Conservation (phyloP, 2,888 invertebrate species). For the Leptogaster cylindrica region DNA sequence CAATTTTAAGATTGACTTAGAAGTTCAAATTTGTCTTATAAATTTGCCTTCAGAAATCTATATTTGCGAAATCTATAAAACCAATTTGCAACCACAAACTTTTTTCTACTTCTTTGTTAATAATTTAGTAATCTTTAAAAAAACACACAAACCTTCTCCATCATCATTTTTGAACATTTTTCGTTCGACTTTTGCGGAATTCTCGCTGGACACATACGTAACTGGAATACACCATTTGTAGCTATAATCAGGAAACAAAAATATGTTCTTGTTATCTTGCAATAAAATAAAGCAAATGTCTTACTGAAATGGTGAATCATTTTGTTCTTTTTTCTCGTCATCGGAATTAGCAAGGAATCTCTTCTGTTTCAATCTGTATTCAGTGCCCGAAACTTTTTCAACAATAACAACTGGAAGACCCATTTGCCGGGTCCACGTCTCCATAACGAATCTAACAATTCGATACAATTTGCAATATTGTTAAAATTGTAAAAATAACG, state of each 20-base stretch:
- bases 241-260: constrained; percentile 57
- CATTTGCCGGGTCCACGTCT: constrained; percentile 90
- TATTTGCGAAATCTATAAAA: too few species aligned
- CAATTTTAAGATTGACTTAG: too few species aligned
- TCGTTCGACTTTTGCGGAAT: constrained; percentile 56
- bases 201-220: constrained; percentile 71
- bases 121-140: too few species aligned
- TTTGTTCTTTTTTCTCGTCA: constrained; percentile 62
- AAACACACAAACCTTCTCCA: constrained; percentile 54
- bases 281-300: background rate
- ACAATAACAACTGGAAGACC: constrained; percentile 82
- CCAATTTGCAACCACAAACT: too few species aligned
- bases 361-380: constrained; percentile 72
- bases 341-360: constrained; percentile 77
- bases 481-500: background rate
- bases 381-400: constrained; percentile 60
- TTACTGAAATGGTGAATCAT: constrained; percentile 61
- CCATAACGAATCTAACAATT: constrained; percentile 70
- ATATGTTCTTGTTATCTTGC: too few species aligned
- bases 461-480: background rate
- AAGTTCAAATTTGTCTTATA: too few species aligned
- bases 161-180: constrained; percentile 59
- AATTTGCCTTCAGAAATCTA: too few species aligned
- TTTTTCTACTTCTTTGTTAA: too few species aligned
- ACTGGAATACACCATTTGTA: constrained; percentile 89